Conservation (phyloP, 2,888 invertebrate genomes). For the Drosophila ezoana region DNA sequence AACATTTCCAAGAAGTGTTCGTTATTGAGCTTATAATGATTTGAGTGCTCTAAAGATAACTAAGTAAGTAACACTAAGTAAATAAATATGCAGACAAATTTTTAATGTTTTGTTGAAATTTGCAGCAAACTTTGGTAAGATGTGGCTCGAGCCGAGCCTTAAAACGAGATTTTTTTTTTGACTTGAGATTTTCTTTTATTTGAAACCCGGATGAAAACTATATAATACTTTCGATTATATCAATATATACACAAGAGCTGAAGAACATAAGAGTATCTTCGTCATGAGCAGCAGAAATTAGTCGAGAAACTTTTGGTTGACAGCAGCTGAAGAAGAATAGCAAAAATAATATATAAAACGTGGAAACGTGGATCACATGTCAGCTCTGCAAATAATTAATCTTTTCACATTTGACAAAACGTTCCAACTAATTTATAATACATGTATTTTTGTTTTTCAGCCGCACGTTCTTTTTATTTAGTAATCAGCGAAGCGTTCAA, state of each 20-base stretch:
- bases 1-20: too few species aligned
- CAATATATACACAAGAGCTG: too few species aligned
- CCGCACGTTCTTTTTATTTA: conserved; percentile 7
- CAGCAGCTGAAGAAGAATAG: conserved; percentile 4
- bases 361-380: conserved; percentile 28
- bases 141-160: too few species aligned
- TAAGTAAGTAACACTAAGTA: too few species aligned
- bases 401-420: conserved; percentile 19
- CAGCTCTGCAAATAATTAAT: conserved; percentile 44
- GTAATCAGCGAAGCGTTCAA: conserved; percentile 22
- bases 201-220: not conserved
- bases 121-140: too few species aligned
- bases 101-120: too few species aligned
- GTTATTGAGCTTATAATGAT: too few species aligned
- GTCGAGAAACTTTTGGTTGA: conserved; percentile 15
- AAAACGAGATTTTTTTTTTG: too few species aligned
- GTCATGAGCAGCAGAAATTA: conserved; percentile 3
- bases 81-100: too few species aligned
- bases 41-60: too few species aligned
- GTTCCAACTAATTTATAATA: conserved; percentile 12
- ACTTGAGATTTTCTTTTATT: too few species aligned
- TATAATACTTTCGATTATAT: not conserved
- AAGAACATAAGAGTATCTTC: not conserved
- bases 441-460: not conserved
- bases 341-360: conserved; percentile 9